Percentiles rank a stretch among this genome's conserved stretches.
Conservation (phyloP, 2,888 invertebrate genomes). For the Nasonovia ribisnigri region DNA sequence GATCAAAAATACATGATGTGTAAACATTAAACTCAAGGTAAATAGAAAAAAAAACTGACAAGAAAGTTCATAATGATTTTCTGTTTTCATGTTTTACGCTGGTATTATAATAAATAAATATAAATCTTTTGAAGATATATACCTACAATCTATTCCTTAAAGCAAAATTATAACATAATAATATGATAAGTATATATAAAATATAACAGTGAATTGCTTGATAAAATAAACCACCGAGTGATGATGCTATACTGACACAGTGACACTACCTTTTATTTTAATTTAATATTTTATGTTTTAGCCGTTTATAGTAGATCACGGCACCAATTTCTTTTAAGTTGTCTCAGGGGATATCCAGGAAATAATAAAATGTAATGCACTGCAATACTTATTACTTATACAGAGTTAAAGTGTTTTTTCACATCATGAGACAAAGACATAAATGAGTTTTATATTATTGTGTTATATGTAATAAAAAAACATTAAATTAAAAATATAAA, state of each 20-base stretch:
- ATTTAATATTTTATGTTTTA: background rate
- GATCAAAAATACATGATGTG: background rate
- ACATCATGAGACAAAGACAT: background rate
- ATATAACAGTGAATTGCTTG: background rate
- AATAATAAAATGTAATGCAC: background rate
- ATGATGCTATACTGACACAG: background rate
- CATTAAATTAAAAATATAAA: background rate
- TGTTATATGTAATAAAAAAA: background rate
- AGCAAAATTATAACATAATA: background rate
- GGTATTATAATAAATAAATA: background rate
- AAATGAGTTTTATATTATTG: background rate
- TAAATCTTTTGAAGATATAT: background rate
- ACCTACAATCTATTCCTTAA: background rate
- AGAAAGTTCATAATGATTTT: background rate
- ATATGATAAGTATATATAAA: background rate
- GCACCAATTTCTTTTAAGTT: background rate
- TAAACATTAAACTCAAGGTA: background rate
- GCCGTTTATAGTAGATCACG: background rate
- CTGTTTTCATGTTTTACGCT: background rate
- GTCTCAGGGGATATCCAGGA: background rate
- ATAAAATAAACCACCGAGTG: background rate
- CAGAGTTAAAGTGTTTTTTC: background rate
- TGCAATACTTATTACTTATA: background rate
- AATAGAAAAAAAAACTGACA: background rate
- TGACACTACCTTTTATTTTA: background rate